Base-by-base conservation (phyloP, 2,113 vertebrate species). In the Clarias gariepinus region DNA sequence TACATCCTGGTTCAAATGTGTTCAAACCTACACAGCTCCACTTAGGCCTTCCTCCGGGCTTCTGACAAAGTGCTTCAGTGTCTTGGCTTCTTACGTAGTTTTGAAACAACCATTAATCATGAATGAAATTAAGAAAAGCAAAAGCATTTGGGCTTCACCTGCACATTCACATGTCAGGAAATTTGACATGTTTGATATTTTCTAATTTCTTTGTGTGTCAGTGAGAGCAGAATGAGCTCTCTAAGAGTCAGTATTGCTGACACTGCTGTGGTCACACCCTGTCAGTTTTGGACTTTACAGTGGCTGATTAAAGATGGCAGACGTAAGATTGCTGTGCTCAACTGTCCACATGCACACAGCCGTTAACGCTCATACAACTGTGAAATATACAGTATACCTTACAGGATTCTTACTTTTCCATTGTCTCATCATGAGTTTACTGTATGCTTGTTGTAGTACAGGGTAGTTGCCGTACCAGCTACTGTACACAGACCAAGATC, bases 211-310 rank as follows among this genome's bases (percentile, higher is more conserved):
- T 28, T 77, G 55, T 11, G 74, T 1, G 47, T 23, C 33, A 0
- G 3, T 41, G 28, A 57, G 81, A 58, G 66, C n/a, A 64, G 66
- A 23, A 36, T 21, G 28, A 33, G 61, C 23, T 3, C 58, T 15
- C 23, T 69, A 33, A 57, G 15, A n/a, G 18, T 25, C 13, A n/a
- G 66, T 69, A 23, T 61, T 47, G 87, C 86, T 86, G 89, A 90
- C 82, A 85, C 63, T 13, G 82, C 83, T 52, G 57, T 12, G 66
- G 86, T 89, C 86, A 86, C 47, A 81, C 83, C 86, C 87, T 71
- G 86, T 87, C 89, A 80, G 85, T n/a, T 87, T 82, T 16, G 73
- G 81, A 89, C 47, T 79, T 33, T 60, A 25, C 87, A 87, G 33
- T 33, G 16, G 68, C 83, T 83, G 87, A 83, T 85, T 66, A 64